phyloP scores from a whole-genome alignment of 2,113 vertebrate genomes.

The Cisticola juncidis region DNA sequence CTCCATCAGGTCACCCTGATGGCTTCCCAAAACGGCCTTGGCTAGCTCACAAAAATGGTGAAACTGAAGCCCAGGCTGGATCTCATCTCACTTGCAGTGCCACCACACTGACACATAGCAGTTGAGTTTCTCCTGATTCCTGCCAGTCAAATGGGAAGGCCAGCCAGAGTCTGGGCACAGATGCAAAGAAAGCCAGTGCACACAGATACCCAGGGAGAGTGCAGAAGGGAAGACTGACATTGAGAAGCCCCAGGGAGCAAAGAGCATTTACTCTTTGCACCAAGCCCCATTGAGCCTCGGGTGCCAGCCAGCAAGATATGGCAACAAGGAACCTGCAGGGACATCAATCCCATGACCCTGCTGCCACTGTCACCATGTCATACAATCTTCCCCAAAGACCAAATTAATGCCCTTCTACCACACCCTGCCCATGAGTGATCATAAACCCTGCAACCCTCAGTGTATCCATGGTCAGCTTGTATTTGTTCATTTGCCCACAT shows the following conservation, averaged over 20 bases:
- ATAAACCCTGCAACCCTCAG: neutral
- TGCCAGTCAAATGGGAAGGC: neutral
- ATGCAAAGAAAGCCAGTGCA: accelerated
- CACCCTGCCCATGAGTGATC: neutral
- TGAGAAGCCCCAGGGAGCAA: neutral
- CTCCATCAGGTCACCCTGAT: neutral
- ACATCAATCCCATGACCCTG: neutral
- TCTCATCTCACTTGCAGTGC: neutral
- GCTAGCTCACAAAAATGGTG: neutral
- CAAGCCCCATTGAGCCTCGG: accelerated
- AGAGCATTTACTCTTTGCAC: neutral
- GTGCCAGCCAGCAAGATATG: accelerated
- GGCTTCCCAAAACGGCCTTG: neutral
- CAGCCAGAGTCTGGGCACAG: neutral
- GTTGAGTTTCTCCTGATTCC: neutral
- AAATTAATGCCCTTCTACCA: neutral
- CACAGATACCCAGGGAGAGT: neutral
- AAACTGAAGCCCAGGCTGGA: accelerated
- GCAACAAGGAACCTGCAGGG: neutral
- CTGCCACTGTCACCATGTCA: accelerated
- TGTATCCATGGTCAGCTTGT: neutral
- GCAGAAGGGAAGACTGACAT: neutral
- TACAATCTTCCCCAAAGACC: neutral
- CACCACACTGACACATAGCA: accelerated
- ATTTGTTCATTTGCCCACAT: neutral